Conservation (phyloP, 1,140 invertebrate genomes). For the Pogonus chalceus region DNA sequence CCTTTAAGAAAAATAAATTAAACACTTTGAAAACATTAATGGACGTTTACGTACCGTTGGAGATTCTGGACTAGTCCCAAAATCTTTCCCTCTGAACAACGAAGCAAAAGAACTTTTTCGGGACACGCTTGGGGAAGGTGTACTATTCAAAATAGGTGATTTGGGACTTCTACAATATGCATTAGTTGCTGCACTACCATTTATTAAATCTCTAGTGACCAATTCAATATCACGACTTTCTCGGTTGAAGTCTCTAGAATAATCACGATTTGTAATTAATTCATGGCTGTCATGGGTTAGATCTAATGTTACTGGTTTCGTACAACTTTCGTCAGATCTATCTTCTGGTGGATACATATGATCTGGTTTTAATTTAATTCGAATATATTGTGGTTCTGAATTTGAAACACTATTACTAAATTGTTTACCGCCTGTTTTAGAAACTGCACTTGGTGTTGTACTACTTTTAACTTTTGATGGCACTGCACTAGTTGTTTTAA, state of each 20-base stretch:
- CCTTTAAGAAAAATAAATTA: background rate
- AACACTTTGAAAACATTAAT: background rate
- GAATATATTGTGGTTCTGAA: conserved; percentile 45
- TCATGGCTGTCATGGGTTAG: conserved; percentile 14
- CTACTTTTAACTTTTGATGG: background rate
- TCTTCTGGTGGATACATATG: conserved; percentile 46
- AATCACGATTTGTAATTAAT: too few relatives aligned
- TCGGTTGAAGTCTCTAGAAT: too few relatives aligned
- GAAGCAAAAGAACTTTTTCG: conserved; percentile 71
- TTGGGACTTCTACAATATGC: conserved; percentile 35
- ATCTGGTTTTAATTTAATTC: conserved; percentile 55
- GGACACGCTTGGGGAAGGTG: conserved; percentile 51
- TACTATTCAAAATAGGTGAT: conserved; percentile 35
- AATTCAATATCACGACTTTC: too few relatives aligned
- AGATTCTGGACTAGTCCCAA: conserved; percentile 54
- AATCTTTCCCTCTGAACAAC: conserved; percentile 55
- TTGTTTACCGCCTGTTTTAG: conserved; percentile 23
- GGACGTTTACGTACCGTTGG: conserved; percentile 34
- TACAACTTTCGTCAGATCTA: conserved; percentile 11
- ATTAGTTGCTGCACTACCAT: conserved; percentile 34
- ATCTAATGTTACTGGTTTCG: conserved; percentile 22
- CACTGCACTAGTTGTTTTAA: background rate
- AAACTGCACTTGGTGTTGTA: conserved; percentile 15
- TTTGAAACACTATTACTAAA: too few relatives aligned
- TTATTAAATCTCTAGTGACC: too few relatives aligned